Percentiles rank a stretch among this genome's conserved stretches.
Evolutionary conservation across 2,113 vertebrate species (phyloP).

Genomic region (Turdus rufiventris): DNA sequence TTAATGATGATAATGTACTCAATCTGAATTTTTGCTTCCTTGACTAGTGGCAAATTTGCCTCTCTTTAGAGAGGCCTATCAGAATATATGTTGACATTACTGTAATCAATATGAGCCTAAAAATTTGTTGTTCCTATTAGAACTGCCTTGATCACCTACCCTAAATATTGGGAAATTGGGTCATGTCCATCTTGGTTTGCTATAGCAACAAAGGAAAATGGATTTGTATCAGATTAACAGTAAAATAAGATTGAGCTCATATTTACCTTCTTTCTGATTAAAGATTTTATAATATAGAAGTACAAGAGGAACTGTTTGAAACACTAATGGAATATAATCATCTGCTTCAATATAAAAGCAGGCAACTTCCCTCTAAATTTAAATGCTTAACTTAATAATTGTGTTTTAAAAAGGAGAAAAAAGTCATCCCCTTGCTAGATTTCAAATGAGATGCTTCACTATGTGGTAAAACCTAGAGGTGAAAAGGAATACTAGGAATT

Average conservation of each 20-base stretch:
- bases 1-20: background rate
- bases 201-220: background rate
- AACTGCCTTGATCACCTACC: background rate
- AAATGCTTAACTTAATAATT: background rate
- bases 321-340: background rate
- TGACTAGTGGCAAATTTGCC: accelerated
- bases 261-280: background rate
- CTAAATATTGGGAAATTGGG: background rate
- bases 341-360: background rate
- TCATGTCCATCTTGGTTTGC: background rate
- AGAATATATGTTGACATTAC: background rate
- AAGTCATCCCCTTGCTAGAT: background rate
- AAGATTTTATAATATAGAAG: background rate
- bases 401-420: background rate
- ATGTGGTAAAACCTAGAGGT: background rate
- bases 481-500: background rate
- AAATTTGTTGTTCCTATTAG: background rate
- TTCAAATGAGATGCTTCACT: background rate
- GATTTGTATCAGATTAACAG: background rate
- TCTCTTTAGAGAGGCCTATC: background rate
- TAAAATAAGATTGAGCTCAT: background rate
- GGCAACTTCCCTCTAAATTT: background rate
- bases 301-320: background rate
- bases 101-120: background rate
- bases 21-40: background rate